Percentiles rank a stretch among this genome's conserved stretches.
phyloP scores from a whole-genome alignment of 2,113 vertebrate species.

The Aix galericulata region DNA sequence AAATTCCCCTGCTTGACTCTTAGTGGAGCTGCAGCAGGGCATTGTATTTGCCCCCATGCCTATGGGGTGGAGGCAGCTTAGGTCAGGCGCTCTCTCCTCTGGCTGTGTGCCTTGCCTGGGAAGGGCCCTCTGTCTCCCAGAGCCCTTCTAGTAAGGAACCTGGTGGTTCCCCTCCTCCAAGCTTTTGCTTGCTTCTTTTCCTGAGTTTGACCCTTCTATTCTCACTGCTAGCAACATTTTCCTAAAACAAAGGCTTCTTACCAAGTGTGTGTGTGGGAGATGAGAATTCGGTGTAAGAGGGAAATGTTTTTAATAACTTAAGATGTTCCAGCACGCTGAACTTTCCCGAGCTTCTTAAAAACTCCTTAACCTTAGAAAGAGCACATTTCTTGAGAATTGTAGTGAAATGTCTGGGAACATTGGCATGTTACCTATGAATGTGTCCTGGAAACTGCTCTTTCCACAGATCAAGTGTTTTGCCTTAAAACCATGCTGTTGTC shows the following conservation, averaged over 20 bases:
- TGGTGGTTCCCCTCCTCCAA: neutral
- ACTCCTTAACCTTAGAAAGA: neutral
- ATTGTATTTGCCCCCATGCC: accelerated
- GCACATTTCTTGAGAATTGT: neutral
- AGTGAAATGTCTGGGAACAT: neutral
- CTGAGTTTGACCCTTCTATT: neutral
- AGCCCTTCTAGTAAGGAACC: neutral
- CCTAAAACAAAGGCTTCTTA: neutral
- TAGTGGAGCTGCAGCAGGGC: neutral
- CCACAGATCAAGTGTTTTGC: neutral
- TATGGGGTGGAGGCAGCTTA: neutral
- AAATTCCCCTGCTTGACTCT: neutral
- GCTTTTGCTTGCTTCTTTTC: neutral
- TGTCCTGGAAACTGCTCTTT: neutral
- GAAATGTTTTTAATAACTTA: neutral
- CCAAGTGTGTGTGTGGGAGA: neutral
- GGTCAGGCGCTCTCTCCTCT: neutral
- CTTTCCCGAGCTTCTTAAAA: neutral
- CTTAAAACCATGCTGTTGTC: neutral
- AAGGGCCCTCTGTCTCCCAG: neutral
- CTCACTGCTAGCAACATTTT: accelerated
- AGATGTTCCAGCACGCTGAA: neutral
- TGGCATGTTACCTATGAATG: accelerated
- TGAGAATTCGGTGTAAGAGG: neutral
- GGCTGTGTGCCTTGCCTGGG: neutral